phyloP scores from a whole-genome alignment of 23 tunicate genomes.

The Trididemnum clinides region DNA sequence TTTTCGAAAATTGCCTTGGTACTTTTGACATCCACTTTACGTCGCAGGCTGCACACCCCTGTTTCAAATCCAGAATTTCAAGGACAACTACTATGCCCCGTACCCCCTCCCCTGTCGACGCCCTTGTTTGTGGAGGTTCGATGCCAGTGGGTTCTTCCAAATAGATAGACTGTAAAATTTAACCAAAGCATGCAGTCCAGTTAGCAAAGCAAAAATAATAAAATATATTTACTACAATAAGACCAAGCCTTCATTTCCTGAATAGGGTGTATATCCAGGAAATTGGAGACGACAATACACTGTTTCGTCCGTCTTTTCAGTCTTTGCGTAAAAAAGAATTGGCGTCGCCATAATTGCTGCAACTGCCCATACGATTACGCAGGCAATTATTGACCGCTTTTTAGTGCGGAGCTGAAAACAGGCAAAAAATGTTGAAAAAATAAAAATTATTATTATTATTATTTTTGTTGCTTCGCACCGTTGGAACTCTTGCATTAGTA shows the following conservation, averaged over 20 bases:
- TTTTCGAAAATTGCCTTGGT: too few species aligned
- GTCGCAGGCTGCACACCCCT: too few species aligned
- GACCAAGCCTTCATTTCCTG: not conserved
- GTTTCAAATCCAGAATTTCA: too few species aligned
- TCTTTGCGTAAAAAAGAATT: slow-evolving; percentile 51
- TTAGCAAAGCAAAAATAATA: too few species aligned
- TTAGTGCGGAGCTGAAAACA: slow-evolving; percentile 74
- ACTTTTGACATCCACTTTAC: too few species aligned
- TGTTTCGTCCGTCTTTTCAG: slow-evolving; percentile 23
- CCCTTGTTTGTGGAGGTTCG: too few species aligned
- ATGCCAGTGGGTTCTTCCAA: too few species aligned
- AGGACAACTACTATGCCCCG: too few species aligned
- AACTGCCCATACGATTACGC: slow-evolving; percentile 60
- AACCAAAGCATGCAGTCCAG: too few species aligned
- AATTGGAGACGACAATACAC: slow-evolving; percentile 59
- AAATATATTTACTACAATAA: not conserved
- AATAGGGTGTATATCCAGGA: slow-evolving; percentile 49
- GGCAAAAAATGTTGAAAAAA: not conserved
- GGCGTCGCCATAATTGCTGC: slow-evolving; percentile 70
- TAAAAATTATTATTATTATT: not conserved
- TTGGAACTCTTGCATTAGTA: too few species aligned
- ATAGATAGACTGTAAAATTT: too few species aligned
- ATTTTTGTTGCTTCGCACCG: not conserved
- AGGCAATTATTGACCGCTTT: slow-evolving; percentile 41
- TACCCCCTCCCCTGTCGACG: too few species aligned